Base-by-base conservation (phyloP, 2,113 vertebrate species). In the Ochotona curzoniae region DNA sequence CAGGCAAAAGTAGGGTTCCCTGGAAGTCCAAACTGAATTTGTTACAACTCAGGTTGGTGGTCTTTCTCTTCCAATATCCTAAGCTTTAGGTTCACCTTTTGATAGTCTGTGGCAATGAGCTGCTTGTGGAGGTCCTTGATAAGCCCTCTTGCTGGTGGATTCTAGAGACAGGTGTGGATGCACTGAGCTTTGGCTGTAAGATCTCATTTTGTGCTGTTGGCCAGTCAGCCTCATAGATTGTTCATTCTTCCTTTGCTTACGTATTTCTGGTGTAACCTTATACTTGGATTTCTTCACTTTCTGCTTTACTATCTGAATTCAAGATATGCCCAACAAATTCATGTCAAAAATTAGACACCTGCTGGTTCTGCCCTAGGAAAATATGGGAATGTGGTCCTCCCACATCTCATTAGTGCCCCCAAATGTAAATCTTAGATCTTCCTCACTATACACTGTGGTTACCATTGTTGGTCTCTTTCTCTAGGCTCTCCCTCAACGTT, bases 281-380 rank as follows among this genome's bases (percentile, higher is more conserved):
- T 83, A 73, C 57, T 84, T 87, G 7, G n/a, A 23, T 90, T 83
- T 90, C 63, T 91, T 63, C 54, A 20, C 44, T 90, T 83, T 93
- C 44, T 94, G 64, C 13, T 91, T 83, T 63, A 44, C 26, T 87
- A 18, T 79, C 74, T 44, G 75, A 93, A 30, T 76, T 76, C 13
- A 91, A 30, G n/a, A 60, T 61, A 32, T 67, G 63, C 3, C 7
- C 63, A n/a, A 57, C 21, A 35, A 49, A 87, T 93, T 90, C 26
- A 79, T 57, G 28, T 80, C 44, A 30, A 10, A 49, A 57, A 54
- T 60, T 35, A 82, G 54, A 71, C 7, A 49, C 30, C 23, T 64
- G 6, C 61, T 82, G 28, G 76, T 35, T 23, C 32, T 54, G 26
- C 57, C 61, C 67, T 4, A 60, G 49, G 79, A 49, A 57, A 23